A percentile compares a stretch with the other conserved stretches of the same genome.
phyloP scores from a whole-genome alignment of 2,888 invertebrate species.

The Lasioglossum leucozonium region DNA sequence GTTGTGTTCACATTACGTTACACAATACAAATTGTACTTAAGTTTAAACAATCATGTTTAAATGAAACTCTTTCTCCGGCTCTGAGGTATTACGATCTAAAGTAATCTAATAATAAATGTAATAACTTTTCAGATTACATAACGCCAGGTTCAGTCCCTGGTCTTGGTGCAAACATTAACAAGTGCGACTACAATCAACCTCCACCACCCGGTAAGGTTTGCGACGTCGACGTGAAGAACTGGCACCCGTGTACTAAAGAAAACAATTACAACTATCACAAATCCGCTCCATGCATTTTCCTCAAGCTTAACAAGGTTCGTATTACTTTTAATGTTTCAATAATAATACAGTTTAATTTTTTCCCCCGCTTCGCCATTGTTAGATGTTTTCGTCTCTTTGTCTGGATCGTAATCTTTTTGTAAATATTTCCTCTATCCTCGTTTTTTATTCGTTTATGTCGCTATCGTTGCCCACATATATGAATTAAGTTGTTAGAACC shows the following conservation, averaged over 20 bases:
- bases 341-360: too few relatives aligned
- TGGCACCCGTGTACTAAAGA: constrained; percentile 93
- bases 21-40: too few relatives aligned
- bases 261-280: constrained; percentile 95
- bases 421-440: too few relatives aligned
- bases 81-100: neutral
- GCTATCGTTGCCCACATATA: too few relatives aligned
- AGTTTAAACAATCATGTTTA: too few relatives aligned
- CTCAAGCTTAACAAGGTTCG: constrained; percentile 95
- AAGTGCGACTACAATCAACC: constrained; percentile 91
- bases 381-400: too few relatives aligned
- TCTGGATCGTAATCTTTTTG: too few relatives aligned
- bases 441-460: too few relatives aligned
- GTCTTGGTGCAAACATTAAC: constrained; percentile 90
- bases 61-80: neutral
- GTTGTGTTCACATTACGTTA: too few relatives aligned
- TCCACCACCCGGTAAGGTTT: constrained; percentile 91
- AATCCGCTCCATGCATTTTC: constrained; percentile 96
- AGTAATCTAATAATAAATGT: neutral
- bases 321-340: neutral
- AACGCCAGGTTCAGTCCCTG: constrained; percentile 89
- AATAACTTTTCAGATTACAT: constrained; percentile 88
- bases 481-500: too few relatives aligned
- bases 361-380: neutral
- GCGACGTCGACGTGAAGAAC: constrained; percentile 93